These are phyloP conservation scores for Buceros bicornis DNA, from an alignment of 2,797 vertebrate genomes.

Conservation along the genomic window DNA sequence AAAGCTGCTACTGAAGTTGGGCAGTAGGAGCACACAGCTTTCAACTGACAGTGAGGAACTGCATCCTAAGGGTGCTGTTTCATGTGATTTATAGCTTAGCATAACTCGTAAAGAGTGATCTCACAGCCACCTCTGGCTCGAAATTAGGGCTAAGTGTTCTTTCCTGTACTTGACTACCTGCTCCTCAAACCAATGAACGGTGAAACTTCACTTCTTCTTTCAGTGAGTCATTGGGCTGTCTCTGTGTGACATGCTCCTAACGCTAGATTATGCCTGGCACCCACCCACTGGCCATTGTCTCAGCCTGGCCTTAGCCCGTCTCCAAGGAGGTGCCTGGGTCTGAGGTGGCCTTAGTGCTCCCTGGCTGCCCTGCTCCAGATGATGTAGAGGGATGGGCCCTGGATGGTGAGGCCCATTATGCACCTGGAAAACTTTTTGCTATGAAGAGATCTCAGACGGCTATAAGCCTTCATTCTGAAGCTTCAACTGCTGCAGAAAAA, in stretches of 20 bases:
- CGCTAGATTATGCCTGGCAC: neutral
- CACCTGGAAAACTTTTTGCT: neutral
- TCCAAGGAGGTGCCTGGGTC: fast-evolving
- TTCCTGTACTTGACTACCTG: neutral
- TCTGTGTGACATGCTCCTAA: neutral
- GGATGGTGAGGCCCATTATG: fast-evolving
- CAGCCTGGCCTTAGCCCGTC: neutral
- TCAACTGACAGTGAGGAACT: neutral
- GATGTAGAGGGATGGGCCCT: neutral
- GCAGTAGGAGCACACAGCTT: neutral
- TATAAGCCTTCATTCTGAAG: neutral
- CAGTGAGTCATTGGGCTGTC: fast-evolving
- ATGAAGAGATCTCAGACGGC: neutral
- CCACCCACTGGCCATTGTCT: fast-evolving
- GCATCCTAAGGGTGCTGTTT: fast-evolving
- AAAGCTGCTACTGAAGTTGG: neutral
- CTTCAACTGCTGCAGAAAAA: neutral
- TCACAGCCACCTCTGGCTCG: neutral
- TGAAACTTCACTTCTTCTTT: neutral
- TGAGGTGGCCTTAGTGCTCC: neutral
- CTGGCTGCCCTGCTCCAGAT: neutral
- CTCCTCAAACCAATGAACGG: neutral
- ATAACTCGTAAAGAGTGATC: fast-evolving
- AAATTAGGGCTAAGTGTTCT: neutral
- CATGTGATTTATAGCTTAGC: neutral